Evolutionary conservation across 1,140 invertebrate species (phyloP).

Genomic region (Fopius arisanus): DNA sequence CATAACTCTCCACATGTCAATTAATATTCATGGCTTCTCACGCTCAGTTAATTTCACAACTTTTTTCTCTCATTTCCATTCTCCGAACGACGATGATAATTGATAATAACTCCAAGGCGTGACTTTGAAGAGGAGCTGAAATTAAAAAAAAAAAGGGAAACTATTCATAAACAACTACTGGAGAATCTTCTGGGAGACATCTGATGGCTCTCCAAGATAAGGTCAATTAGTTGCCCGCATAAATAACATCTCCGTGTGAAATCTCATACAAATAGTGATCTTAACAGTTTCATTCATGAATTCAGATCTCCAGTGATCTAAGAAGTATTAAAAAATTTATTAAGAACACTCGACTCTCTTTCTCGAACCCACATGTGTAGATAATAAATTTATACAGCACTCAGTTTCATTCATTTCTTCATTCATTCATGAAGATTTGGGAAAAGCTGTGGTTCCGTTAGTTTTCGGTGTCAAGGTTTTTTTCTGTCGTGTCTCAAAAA

Average conservation of each 20-base stretch:
- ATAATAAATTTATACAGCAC: neutral
- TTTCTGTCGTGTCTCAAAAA: neutral
- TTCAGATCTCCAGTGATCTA: neutral
- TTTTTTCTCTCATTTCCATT: neutral
- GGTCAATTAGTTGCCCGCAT: constrained; percentile 33
- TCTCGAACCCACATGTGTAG: neutral
- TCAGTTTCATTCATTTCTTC: neutral
- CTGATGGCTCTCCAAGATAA: constrained; percentile 20
- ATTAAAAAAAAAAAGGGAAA: neutral
- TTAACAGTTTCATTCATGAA: constrained; percentile 19
- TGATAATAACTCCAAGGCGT: neutral
- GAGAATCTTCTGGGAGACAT: constrained; percentile 11
- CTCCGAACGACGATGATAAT: neutral
- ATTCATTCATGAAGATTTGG: neutral
- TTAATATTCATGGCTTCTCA: neutral
- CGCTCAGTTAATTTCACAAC: neutral
- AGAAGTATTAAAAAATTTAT: neutral
- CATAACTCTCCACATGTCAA: neutral
- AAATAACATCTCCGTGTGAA: constrained; percentile 27
- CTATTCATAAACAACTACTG: neutral
- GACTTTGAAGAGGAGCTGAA: neutral
- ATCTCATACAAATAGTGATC: constrained; percentile 24
- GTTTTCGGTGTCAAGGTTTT: neutral
- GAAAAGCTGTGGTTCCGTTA: neutral
- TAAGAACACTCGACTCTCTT: neutral